Evolutionary conservation across 2,888 invertebrate genomes (phyloP).

Genomic region (Julus scandinavius): DNA sequence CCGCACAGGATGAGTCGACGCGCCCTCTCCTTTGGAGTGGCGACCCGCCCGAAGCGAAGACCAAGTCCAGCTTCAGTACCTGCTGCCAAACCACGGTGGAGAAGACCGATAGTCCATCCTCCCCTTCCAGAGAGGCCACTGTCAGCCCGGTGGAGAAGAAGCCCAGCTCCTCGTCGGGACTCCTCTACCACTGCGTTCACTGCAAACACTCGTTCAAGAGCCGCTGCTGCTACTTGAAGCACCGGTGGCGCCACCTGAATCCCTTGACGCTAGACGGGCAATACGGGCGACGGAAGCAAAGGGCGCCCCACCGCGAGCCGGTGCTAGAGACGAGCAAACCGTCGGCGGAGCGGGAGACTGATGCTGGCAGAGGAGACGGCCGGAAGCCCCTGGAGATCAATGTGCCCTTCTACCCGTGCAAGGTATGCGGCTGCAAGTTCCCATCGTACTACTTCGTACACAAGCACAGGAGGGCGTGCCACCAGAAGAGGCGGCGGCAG

Average conservation of each 20-base stretch:
- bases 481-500: conserved; percentile 64
- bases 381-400: conserved; percentile 75
- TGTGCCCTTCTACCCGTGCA: conserved; percentile 92
- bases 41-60: conserved; percentile 53
- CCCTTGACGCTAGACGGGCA: conserved; percentile 70
- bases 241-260: conserved; percentile 76
- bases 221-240: conserved; percentile 86
- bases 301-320: too few relatives aligned
- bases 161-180: not conserved
- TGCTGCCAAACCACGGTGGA: conserved; percentile 47
- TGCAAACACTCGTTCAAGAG: conserved; percentile 85
- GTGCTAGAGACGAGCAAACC: conserved; percentile 56
- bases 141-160: not conserved
- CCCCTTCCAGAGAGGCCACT: conserved; percentile 45
- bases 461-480: conserved; percentile 87
- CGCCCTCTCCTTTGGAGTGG: too few relatives aligned
- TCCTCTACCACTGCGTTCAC: conserved; percentile 76
- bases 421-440: conserved; percentile 90
- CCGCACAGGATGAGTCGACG: conserved; percentile 46
- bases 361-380: conserved; percentile 58
- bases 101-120: not conserved
- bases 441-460: conserved; percentile 95
- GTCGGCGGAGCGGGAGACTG: conserved; percentile 58
- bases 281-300: not conserved
- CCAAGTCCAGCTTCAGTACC: not conserved